Evolutionary conservation across 1,140 invertebrate species (phyloP).

Genomic region (Heliconius melpomene): DNA sequence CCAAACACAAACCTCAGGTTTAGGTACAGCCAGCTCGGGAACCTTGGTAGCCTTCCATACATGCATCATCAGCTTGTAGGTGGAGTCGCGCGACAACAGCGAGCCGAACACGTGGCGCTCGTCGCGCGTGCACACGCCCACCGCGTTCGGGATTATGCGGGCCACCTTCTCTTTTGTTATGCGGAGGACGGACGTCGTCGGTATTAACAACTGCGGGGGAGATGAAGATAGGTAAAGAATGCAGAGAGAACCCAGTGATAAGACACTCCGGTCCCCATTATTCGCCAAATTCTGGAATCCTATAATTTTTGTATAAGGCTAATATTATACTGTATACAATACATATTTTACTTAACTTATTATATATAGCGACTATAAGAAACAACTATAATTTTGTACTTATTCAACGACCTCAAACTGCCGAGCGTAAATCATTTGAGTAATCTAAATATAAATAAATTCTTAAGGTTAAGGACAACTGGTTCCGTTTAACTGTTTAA

Average conservation of each 20-base stretch:
- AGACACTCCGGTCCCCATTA: too few relatives aligned
- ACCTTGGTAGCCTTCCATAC: conserved; percentile 83
- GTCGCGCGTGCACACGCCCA: conserved; percentile 91
- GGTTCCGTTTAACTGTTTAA: conserved; percentile 15
- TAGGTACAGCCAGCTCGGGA: conserved; percentile 58
- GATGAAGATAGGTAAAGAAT: too few relatives aligned
- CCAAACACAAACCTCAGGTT: conserved; percentile 53
- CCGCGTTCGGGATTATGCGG: conserved; percentile 94
- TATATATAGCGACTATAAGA: not conserved
- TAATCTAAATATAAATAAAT: conserved; percentile 21
- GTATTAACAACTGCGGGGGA: conserved; percentile 87
- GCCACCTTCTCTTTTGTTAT: conserved; percentile 96
- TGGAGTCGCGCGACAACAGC: conserved; percentile 92
- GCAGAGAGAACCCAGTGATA: too few relatives aligned
- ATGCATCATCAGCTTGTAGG: conserved; percentile 91
- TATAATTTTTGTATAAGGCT: too few relatives aligned
- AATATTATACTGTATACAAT: too few relatives aligned
- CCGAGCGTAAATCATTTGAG: conserved; percentile 17
- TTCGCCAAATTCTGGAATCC: too few relatives aligned
- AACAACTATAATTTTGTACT: not conserved
- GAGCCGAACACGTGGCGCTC: conserved; percentile 95
- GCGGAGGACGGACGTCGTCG: conserved; percentile 89
- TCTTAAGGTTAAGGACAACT: conserved; percentile 25
- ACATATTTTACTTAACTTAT: too few relatives aligned
- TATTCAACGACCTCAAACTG: conserved; percentile 12